phyloP scores from a whole-genome alignment of 2,113 vertebrate species.

The Sinosuthora webbiana region DNA sequence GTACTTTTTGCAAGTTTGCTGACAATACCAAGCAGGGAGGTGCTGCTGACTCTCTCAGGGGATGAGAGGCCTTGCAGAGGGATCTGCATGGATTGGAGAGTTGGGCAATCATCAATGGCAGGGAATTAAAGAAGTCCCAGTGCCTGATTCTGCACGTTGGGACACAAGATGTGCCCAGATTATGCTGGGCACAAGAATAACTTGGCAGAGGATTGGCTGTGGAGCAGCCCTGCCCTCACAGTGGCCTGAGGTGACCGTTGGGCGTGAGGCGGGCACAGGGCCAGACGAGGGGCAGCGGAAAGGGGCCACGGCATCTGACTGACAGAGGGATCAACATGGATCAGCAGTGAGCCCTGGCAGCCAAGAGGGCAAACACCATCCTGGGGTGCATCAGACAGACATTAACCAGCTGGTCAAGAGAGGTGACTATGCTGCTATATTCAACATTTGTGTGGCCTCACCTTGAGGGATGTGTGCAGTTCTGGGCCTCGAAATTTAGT shows the following conservation, averaged over 20 bases:
- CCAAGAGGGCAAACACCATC: neutral
- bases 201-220: neutral
- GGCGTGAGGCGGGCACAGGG: accelerated
- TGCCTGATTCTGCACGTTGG: neutral
- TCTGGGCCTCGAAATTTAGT: neutral
- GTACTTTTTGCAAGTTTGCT: neutral
- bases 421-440: accelerated
- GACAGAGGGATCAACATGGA: accelerated
- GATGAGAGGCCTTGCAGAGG: neutral
- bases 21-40: neutral
- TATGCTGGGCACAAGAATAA: neutral
- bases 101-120: neutral
- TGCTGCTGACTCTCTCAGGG: neutral
- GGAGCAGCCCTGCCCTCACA: neutral
- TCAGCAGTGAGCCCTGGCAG: neutral
- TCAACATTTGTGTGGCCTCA: neutral
- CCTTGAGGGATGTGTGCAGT: neutral
- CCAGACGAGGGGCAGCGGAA: neutral
- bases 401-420: neutral
- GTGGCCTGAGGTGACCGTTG: neutral
- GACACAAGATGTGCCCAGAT: no score
- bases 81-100: neutral
- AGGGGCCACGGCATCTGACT: neutral
- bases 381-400: neutral
- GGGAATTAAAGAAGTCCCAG: neutral